A percentile compares a stretch with the other conserved stretches of the same genome.
Conservation (phyloP, 2,113 vertebrate species). For the Felis chaus region DNA sequence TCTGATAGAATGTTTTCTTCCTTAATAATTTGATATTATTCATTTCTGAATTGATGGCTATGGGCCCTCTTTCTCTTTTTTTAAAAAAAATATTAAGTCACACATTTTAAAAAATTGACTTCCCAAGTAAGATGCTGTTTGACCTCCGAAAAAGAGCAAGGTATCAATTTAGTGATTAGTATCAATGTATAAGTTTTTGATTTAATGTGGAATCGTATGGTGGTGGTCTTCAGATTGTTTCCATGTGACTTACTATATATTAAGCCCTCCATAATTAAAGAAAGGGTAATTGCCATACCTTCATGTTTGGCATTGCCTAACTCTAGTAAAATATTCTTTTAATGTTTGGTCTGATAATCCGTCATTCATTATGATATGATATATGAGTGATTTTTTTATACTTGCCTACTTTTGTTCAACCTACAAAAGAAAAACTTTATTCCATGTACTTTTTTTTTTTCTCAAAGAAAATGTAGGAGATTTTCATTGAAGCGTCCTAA, state of each 20-base stretch:
- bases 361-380: neutral
- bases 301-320: neutral
- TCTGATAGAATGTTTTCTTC: neutral
- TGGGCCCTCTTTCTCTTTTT: neutral
- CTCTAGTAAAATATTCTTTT: neutral
- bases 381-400: neutral
- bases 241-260: neutral
- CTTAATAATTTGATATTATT: constrained; percentile 23
- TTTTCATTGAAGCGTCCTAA: constrained; percentile 78
- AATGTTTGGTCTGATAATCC: neutral
- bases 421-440: neutral
- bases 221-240: neutral
- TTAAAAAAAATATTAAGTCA: neutral
- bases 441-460: neutral
- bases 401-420: neutral
- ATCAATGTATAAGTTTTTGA: neutral
- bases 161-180: neutral
- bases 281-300: neutral
- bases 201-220: neutral
- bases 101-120: constrained; percentile 4
- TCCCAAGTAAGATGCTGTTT: neutral
- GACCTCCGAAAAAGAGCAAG: neutral
- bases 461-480: constrained; percentile 69
- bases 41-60: neutral
- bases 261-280: neutral